Evolutionary conservation across 2,888 invertebrate genomes (phyloP).

Genomic region (Hypomecis atomaria): DNA sequence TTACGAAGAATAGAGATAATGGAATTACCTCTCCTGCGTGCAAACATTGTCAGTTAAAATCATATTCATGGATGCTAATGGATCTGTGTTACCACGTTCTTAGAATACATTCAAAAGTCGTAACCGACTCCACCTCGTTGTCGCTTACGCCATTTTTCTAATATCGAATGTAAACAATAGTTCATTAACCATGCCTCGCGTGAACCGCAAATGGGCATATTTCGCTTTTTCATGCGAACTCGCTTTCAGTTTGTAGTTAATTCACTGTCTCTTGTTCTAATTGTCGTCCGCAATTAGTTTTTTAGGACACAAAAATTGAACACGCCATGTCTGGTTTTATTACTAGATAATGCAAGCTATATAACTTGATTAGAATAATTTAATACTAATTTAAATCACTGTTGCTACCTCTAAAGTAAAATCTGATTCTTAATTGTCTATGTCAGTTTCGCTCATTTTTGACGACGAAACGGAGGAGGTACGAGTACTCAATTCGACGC

Average conservation of each 20-base stretch:
- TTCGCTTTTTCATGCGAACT: constrained; percentile 42
- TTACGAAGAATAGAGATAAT: constrained; percentile 1
- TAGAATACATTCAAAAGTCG: constrained; percentile 10
- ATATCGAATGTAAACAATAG: constrained; percentile 27
- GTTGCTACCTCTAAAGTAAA: no score
- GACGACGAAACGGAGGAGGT: no score
- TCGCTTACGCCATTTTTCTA: constrained; percentile 17
- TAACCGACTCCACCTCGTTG: constrained; percentile 4
- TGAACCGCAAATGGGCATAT: constrained; percentile 44
- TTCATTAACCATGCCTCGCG: constrained; percentile 42
- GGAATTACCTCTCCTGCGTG: constrained; percentile 19
- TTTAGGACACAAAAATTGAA: constrained; percentile 45
- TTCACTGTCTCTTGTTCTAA: constrained; percentile 49
- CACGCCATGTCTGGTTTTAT: constrained; percentile 40
- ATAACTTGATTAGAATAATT: background rate
- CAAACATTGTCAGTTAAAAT: constrained; percentile 11
- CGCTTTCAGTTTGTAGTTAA: constrained; percentile 48
- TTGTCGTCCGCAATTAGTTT: constrained; percentile 45
- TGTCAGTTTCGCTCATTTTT: no score
- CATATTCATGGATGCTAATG: constrained; percentile 29
- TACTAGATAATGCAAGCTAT: constrained; percentile 29
- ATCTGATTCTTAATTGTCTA: no score
- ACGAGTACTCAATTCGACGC: no score
- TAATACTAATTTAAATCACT: background rate
- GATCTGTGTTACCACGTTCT: constrained; percentile 30